Base-by-base conservation (phyloP, 1,140 invertebrate species). In the Rhagoletis zephyria region DNA sequence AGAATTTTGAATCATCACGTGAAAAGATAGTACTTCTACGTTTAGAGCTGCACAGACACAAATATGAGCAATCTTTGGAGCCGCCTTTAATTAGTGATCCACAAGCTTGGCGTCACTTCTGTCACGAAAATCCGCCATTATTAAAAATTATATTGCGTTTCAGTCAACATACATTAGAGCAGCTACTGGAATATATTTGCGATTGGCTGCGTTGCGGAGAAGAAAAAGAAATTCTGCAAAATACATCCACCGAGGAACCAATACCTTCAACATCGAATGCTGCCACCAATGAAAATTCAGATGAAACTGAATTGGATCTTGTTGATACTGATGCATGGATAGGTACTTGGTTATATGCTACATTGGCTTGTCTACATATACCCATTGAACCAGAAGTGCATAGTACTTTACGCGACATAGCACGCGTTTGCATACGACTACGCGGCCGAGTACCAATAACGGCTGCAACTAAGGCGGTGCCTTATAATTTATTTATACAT, bases 351-450 rank as follows among this genome's bases (percentile, higher is more conserved):
- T 70, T 93, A 0, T 93, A 93, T 88, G 90, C 90, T 40, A 89
- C 89, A 14, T 42, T 93, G 30, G 89, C 89, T 7, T 92, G 91
- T 10, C 87, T 93, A 10, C 90, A 93, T 65, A 86, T 93, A 61
- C 92, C 92, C 0, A 85, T 93, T 60, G 92, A 92, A 87, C 92
- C 92, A 0, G 81, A 91, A 86, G 91, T 93, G 16, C 91, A 89
- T 56, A 92, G 91, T 85, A 91, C 90, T 0, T 85, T 93, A 85
- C 89, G 92, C 0, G 89, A 89, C 6, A 91, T 93, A 42, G 92
- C 89, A 4, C 89, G 92, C 9, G 86, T 89, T 61, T 91, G 90
- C 86, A 89, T 93, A 30, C 70, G 88, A 10, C 70, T 90, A 3
- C 87, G 92, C 4, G 90, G 91, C 51, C 81, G 88, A 74, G 61